A percentile compares a stretch with the other conserved stretches of the same genome.
These are phyloP conservation scores for Strix aluco DNA, from an alignment of 2,113 vertebrate species.

Conservation along the genomic window DNA sequence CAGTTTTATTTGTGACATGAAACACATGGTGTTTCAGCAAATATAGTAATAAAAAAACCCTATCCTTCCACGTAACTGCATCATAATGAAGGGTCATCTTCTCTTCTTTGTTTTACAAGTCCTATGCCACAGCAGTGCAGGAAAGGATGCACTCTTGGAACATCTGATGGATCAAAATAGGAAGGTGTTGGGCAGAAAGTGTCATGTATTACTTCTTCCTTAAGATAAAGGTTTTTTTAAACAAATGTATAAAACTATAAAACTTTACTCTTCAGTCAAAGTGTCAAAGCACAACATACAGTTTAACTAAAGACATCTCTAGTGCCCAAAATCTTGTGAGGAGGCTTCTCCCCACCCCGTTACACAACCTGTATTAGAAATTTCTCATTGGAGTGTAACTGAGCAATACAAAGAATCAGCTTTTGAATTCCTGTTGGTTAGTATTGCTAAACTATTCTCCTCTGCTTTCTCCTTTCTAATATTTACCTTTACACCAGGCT, in stretches of 20 bases:
- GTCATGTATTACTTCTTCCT: background rate
- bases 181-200: background rate
- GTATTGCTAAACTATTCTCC: background rate
- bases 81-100: background rate
- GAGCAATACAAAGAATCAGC: background rate
- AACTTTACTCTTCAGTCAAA: background rate
- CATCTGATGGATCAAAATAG: background rate
- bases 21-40: background rate
- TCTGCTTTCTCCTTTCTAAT: background rate
- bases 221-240: background rate
- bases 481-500: background rate
- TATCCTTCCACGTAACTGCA: background rate
- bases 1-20: background rate
- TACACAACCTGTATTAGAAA: background rate
- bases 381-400: background rate
- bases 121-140: background rate
- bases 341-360: rapidly evolving
- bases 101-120: background rate
- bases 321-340: background rate
- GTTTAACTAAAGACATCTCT: background rate
- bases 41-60: background rate
- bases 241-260: background rate
- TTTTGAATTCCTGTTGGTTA: background rate
- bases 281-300: background rate
- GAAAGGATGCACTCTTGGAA: background rate